phyloP scores from a whole-genome alignment of 2,888 invertebrate species.

The Thereva nobilitata region DNA sequence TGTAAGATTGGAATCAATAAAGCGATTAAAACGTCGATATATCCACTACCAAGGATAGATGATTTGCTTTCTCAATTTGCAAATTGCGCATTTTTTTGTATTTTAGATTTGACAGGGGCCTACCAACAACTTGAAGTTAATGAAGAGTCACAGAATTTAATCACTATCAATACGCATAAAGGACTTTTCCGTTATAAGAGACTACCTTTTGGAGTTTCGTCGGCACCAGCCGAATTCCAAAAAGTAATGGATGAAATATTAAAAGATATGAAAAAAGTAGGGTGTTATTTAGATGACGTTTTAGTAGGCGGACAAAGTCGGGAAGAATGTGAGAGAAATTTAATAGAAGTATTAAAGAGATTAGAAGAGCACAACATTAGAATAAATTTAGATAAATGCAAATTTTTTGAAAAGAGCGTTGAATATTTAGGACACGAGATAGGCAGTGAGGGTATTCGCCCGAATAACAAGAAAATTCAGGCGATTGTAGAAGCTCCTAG shows the following conservation, averaged over 20 bases:
- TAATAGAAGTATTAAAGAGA: too few species aligned
- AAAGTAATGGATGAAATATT: too few species aligned
- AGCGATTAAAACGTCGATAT: slow-evolving; percentile 45
- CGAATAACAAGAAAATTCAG: too few species aligned
- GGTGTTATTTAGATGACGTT: slow-evolving; percentile 40
- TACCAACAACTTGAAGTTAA: slow-evolving; percentile 44
- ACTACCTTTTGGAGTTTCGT: slow-evolving; percentile 40
- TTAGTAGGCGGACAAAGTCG: slow-evolving; percentile 35
- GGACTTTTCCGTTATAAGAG: slow-evolving; percentile 39
- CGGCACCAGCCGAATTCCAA: slow-evolving; percentile 34
- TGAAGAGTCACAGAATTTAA: slow-evolving; percentile 43
- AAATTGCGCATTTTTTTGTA: slow-evolving; percentile 43
- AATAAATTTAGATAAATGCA: too few species aligned
- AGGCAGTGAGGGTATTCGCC: too few species aligned
- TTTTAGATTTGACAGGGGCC: slow-evolving; percentile 44
- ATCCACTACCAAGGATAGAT: slow-evolving; percentile 44
- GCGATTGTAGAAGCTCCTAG: too few species aligned
- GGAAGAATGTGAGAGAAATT: slow-evolving; percentile 34
- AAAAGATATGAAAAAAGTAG: slow-evolving; percentile 19
- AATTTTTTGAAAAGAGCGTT: too few species aligned
- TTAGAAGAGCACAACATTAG: too few species aligned
- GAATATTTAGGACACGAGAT: too few species aligned
- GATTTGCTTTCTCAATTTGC: slow-evolving; percentile 41
- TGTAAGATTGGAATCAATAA: slow-evolving; percentile 46
- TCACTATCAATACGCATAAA: slow-evolving; percentile 46